Evolutionary conservation across 2,113 vertebrate genomes (phyloP).

Genomic region (Bufo gargarizans): DNA sequence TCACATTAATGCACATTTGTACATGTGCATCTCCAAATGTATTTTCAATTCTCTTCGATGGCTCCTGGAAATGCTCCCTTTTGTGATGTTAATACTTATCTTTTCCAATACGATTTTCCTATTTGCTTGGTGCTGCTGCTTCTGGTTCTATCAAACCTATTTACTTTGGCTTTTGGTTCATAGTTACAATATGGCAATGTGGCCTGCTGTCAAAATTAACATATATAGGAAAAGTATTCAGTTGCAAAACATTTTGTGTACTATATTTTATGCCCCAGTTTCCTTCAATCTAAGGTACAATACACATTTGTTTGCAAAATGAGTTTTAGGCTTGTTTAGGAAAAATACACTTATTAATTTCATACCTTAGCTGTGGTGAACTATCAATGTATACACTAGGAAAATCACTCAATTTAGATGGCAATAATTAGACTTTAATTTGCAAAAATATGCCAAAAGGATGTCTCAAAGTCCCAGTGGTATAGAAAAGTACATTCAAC

Average conservation of each 20-base stretch:
- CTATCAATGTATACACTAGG: too few species aligned
- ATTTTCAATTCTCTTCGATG: conserved; percentile 48
- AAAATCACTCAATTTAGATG: too few species aligned
- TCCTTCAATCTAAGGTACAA: background rate
- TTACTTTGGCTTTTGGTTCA: conserved; percentile 12
- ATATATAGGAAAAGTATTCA: background rate
- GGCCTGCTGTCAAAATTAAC: background rate
- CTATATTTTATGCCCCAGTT: background rate
- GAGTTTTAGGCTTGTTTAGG: too few species aligned
- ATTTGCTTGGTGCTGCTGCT: conserved; percentile 51
- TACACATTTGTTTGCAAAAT: background rate
- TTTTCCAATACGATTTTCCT: conserved; percentile 48
- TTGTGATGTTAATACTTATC: conserved; percentile 55
- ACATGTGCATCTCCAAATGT: background rate
- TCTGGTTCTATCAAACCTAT: background rate
- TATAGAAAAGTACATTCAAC: too few species aligned
- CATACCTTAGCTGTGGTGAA: too few species aligned
- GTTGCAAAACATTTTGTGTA: background rate
- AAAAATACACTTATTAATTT: too few species aligned
- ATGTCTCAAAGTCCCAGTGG: too few species aligned
- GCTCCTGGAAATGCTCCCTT: conserved; percentile 60
- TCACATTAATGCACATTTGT: background rate
- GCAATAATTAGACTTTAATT: too few species aligned
- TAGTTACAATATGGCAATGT: background rate
- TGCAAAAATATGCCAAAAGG: too few species aligned